Conservation (phyloP, 2,113 vertebrate species). For the Urocitellus parryii region DNA sequence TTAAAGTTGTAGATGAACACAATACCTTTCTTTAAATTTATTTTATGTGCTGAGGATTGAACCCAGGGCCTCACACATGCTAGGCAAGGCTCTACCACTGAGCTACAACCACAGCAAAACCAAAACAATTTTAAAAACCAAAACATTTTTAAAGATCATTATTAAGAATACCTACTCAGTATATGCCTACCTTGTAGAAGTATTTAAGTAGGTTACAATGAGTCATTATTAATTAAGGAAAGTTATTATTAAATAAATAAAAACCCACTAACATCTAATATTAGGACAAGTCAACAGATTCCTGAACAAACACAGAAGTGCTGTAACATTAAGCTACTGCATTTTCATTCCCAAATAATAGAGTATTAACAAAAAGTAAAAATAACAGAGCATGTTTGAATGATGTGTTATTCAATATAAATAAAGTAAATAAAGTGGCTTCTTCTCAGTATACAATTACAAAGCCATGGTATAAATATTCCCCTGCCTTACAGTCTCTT, state of each 20-base stretch:
- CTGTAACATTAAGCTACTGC: not conserved
- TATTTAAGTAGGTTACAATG: conserved; percentile 40
- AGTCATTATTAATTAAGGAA: conserved; percentile 49
- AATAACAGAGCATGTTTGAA: conserved; percentile 12
- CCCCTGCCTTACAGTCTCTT: conserved; percentile 10
- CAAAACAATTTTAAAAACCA: not conserved
- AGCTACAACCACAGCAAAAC: too few species aligned
- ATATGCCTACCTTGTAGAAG: conserved; percentile 17
- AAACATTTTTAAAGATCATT: conserved; percentile 22
- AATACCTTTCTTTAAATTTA: too few species aligned
- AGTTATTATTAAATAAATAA: conserved; percentile 48
- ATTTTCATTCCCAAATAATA: conserved; percentile 61
- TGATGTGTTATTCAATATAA: conserved; percentile 25
- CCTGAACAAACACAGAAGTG: conserved; percentile 18
- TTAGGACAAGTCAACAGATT: not conserved
- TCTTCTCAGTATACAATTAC: not conserved
- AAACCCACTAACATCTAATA: not conserved
- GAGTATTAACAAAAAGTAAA: conserved; percentile 10
- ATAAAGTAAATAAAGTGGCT: conserved; percentile 27
- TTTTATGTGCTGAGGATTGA: too few species aligned
- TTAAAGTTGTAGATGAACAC: too few species aligned
- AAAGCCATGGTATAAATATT: not conserved
- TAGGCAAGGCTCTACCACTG: too few species aligned
- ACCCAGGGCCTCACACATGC: too few species aligned
- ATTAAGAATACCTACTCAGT: conserved; percentile 22